phyloP scores from a whole-genome alignment of 2,797 vertebrate genomes.

The Pangasius krempfi region DNA sequence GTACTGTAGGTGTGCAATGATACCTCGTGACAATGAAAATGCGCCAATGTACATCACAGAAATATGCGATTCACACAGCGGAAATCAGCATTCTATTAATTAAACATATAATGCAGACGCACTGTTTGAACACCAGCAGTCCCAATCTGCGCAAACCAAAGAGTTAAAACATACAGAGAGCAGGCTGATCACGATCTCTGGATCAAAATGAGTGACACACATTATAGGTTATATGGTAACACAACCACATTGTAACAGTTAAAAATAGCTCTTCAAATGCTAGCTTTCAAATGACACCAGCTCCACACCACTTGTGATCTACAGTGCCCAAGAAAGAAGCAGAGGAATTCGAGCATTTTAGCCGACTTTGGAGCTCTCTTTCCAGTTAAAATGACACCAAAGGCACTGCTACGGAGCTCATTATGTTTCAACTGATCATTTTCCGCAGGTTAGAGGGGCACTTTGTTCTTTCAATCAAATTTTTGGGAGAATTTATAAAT shows the following conservation, averaged over 20 bases:
- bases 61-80: too few species aligned
- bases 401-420: neutral
- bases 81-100: too few species aligned
- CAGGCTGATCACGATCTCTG: neutral
- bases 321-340: neutral
- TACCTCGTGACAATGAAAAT: too few species aligned
- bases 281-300: neutral
- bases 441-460: neutral
- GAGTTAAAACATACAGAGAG: neutral
- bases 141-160: too few species aligned
- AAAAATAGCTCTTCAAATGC: neutral
- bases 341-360: too few species aligned
- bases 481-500: too few species aligned
- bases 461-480: too few species aligned
- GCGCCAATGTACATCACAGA: too few species aligned
- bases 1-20: neutral
- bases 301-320: neutral
- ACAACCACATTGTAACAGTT: neutral
- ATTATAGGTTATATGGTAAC: neutral
- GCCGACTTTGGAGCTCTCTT: neutral
- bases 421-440: neutral
- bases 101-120: too few species aligned
- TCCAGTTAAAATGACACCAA: neutral
- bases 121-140: too few species aligned
- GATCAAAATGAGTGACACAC: neutral